Conservation (phyloP, 2,888 invertebrate genomes). For the Tanytarsus gracilentus region DNA sequence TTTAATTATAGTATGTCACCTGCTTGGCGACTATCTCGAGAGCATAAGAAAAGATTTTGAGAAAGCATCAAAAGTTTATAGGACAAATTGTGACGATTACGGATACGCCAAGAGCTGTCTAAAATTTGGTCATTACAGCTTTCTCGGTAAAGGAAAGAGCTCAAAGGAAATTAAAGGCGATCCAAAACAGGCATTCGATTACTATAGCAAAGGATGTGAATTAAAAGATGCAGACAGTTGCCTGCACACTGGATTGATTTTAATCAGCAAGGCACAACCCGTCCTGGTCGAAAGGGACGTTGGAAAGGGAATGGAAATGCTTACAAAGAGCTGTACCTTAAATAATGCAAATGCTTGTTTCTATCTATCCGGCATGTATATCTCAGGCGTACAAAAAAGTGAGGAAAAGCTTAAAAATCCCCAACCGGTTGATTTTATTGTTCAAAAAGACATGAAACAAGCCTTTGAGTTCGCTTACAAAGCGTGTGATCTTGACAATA, state of each 20-base stretch:
- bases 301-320: constrained; percentile 49
- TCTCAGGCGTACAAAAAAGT: constrained; percentile 59
- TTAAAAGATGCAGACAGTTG: constrained; percentile 62
- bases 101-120: constrained; percentile 79
- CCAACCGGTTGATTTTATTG: constrained; percentile 43
- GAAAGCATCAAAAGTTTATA: constrained; percentile 72
- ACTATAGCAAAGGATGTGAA: constrained; percentile 72
- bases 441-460: constrained; percentile 60
- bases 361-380: constrained; percentile 68
- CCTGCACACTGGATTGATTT: constrained; percentile 62
- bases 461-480: constrained; percentile 69
- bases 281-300: constrained; percentile 50
- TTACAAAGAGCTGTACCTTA: constrained; percentile 52
- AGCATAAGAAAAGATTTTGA: constrained; percentile 71
- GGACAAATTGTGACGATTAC: constrained; percentile 78
- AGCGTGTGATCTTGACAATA: constrained; percentile 75
- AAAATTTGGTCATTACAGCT: constrained; percentile 69
- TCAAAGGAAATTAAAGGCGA: constrained; percentile 48
- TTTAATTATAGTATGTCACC: constrained; percentile 65
- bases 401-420: constrained; percentile 40
- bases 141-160: constrained; percentile 55
- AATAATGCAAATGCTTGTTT: constrained; percentile 66
- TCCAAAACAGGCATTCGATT: constrained; percentile 51
- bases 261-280: constrained; percentile 51
- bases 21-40: constrained; percentile 86